Evolutionary conservation across 1,140 invertebrate species (phyloP).

Genomic region (Octopus sinensis): DNA sequence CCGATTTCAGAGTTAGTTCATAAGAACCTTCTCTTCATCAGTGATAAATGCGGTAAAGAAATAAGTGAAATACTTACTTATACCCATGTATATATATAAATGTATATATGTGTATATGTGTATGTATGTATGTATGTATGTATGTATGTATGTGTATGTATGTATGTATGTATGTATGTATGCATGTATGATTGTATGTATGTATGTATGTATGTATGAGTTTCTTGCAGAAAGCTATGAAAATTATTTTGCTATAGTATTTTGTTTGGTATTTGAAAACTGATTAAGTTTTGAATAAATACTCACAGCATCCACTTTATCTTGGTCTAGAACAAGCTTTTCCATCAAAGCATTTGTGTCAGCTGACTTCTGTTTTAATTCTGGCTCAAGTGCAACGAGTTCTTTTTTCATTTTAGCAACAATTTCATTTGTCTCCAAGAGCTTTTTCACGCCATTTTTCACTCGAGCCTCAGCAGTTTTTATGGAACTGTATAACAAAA

Average conservation of each 20-base stretch:
- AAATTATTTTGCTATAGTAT: background rate
- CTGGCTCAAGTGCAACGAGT: constrained; percentile 55
- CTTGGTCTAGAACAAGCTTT: constrained; percentile 56
- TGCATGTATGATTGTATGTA: background rate
- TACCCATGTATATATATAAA: no score
- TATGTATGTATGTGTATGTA: background rate
- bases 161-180: background rate
- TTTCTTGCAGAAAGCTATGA: background rate
- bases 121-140: no score
- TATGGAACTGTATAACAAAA: constrained; percentile 43
- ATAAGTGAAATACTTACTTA: no score
- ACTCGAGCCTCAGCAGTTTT: constrained; percentile 51
- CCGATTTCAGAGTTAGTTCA: no score
- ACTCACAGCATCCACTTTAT: constrained; percentile 56
- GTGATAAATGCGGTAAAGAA: no score
- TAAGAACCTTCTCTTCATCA: no score
- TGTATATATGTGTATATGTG: no score
- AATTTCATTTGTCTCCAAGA: constrained; percentile 57
- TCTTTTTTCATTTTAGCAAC: constrained; percentile 59
- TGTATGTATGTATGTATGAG: background rate
- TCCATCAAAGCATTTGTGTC: constrained; percentile 57
- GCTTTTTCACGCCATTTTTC: constrained; percentile 56
- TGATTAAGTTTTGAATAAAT: background rate
- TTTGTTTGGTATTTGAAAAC: background rate
- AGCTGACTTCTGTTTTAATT: constrained; percentile 56